Conservation (phyloP, 2,113 vertebrate genomes). For the Daubentonia madagascariensis region DNA sequence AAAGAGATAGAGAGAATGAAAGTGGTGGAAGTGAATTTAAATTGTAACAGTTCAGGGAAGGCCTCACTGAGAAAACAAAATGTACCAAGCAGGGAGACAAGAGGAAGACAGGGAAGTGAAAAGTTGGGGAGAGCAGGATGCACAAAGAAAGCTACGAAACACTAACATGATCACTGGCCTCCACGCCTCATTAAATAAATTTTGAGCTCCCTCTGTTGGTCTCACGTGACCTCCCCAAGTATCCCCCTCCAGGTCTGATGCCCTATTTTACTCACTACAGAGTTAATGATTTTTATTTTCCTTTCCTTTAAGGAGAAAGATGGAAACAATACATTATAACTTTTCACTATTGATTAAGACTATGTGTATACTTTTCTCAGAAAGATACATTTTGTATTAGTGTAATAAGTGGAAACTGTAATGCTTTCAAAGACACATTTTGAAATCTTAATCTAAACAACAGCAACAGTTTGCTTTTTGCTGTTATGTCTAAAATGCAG, state of each 20-base stretch:
- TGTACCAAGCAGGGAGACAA: not conserved
- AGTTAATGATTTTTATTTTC: not conserved
- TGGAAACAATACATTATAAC: not conserved
- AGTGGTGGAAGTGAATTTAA: not conserved
- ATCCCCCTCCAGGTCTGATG: not conserved
- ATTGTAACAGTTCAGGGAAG: not conserved
- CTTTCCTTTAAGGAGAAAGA: not conserved
- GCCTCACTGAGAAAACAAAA: not conserved
- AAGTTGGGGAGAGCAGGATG: rapidly evolving
- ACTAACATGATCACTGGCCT: no score
- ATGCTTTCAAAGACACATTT: not conserved
- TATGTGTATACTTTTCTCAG: not conserved
- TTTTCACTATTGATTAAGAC: not conserved
- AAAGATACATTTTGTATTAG: not conserved
- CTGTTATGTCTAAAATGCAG: not conserved
- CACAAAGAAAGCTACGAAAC: not conserved
- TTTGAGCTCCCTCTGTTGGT: not conserved
- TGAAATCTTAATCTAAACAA: not conserved
- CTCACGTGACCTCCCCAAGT: not conserved
- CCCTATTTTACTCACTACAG: not conserved
- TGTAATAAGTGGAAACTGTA: not conserved
- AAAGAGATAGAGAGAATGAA: not conserved
- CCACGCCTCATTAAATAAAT: not conserved
- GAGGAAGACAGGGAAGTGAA: not conserved
- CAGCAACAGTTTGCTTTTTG: not conserved